Base-by-base conservation (phyloP, 2,797 vertebrate species). In the Manis crassicaudata region DNA sequence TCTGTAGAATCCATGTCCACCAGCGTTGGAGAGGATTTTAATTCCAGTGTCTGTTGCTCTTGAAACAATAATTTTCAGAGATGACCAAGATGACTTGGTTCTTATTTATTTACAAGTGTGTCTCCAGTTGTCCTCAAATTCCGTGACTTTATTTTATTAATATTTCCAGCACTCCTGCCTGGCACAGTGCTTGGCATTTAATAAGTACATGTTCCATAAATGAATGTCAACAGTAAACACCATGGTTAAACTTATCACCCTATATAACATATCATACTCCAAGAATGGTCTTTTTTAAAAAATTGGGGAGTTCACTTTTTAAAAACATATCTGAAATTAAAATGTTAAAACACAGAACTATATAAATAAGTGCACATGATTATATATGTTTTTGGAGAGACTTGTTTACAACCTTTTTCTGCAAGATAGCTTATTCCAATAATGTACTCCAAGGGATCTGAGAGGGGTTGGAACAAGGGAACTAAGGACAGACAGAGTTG, bases 11-110 rank as follows among this genome's bases (percentile, higher is more conserved):
- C 23, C 20, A 92, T 23, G 3, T 70, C 2, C 14, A 84, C 7
- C 6, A 60, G 6, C 63, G 17, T 90, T 96, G 68, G 14, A 81
- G 35, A 67, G 65, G 8, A 94, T 96, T 84, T 87, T 87, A 84
- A 80, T 67, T 92, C 92, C 29, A 65, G 21, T 82, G 21, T 50
- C 50, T 87, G 46, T 77, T 79, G 29, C 35, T 75, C 52, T 65
- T 54, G 23, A 94, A 89, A 43, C 17, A 40, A 79, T 72, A 25
- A 62, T 82, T 94, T 96, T 70, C 37, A 92, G 56, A 79, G 10
- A 81, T 50, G 5, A 75, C 29, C 37, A 80, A 80, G 5, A 37
- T 50, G 18, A 82, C 12, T 56, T 95, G 32, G 14, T 92, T 85
- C 5, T 93, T 63, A 75, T 50, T 93, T 96, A 13, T 43, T 89